phyloP scores from a whole-genome alignment of 2,113 vertebrate genomes.

The Gymnogyps californianus region DNA sequence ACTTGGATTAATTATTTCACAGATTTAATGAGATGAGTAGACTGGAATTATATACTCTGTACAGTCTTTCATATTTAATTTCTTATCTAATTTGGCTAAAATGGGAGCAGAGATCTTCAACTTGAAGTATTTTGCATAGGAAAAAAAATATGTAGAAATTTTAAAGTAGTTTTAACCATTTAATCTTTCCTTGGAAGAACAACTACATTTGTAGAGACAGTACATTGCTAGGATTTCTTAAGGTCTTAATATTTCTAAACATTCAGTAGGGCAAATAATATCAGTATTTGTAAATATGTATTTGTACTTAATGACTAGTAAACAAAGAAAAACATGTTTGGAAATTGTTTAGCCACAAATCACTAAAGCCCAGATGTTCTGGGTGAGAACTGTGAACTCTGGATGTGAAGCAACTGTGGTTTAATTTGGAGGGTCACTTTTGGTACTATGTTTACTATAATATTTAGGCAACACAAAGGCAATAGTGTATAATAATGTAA shows the following conservation, averaged over 20 bases:
- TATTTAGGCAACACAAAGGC: background rate
- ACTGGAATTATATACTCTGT: background rate
- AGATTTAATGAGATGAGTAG: background rate
- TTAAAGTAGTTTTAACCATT: background rate
- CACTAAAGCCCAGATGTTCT: background rate
- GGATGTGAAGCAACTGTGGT: background rate
- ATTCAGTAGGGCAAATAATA: background rate
- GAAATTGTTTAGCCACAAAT: background rate
- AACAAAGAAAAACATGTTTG: background rate
- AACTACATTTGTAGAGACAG: background rate
- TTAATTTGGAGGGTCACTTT: background rate
- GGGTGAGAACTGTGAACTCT: background rate
- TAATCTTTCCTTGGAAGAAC: background rate
- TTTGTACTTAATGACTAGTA: background rate
- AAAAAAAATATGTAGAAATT: background rate
- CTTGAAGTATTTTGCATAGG: background rate
- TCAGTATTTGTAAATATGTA: background rate
- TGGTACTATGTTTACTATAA: background rate
- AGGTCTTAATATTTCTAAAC: background rate
- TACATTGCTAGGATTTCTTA: background rate
- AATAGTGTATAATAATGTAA: background rate
- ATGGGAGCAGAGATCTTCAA: background rate
- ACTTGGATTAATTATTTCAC: background rate
- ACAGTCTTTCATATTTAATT: background rate
- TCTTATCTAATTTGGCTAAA: background rate